Conservation (phyloP, 1,140 invertebrate species). For the Sitobion miscanthi region DNA sequence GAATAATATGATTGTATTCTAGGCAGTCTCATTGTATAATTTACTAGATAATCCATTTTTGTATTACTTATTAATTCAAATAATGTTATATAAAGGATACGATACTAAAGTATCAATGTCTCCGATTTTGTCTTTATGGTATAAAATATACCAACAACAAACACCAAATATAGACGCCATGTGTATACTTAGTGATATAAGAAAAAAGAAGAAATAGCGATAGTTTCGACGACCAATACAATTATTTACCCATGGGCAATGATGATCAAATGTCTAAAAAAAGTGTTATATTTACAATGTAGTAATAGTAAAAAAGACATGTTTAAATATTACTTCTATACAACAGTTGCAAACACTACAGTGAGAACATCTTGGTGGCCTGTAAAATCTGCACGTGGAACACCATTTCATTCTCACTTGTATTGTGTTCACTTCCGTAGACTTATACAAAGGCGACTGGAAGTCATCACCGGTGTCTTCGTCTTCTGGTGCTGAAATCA, state of each 20-base stretch:
- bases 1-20: neutral
- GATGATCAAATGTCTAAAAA: conserved; percentile 97
- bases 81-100: conserved; percentile 77
- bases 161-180: conserved; percentile 96
- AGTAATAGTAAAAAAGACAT: conserved; percentile 12
- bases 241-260: conserved; percentile 99
- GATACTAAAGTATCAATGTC: conserved; percentile 85
- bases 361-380: conserved; percentile 97
- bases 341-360: conserved; percentile 99
- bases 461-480: conserved; percentile 97
- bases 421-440: conserved; percentile 97
- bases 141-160: conserved; percentile 88
- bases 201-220: conserved; percentile 97
- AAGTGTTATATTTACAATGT: conserved; percentile 18
- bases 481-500: conserved; percentile 83
- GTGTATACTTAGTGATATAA: conserved; percentile 93
- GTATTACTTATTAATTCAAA: neutral
- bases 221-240: conserved; percentile 99
- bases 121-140: conserved; percentile 81
- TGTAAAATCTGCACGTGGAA: conserved; percentile 98
- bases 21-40: neutral
- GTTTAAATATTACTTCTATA: conserved; percentile 81
- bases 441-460: conserved; percentile 95
- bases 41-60: neutral
- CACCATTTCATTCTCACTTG: conserved; percentile 99